Base-by-base conservation (phyloP, 2,888 invertebrate species). In the Limnephilus auricula region DNA sequence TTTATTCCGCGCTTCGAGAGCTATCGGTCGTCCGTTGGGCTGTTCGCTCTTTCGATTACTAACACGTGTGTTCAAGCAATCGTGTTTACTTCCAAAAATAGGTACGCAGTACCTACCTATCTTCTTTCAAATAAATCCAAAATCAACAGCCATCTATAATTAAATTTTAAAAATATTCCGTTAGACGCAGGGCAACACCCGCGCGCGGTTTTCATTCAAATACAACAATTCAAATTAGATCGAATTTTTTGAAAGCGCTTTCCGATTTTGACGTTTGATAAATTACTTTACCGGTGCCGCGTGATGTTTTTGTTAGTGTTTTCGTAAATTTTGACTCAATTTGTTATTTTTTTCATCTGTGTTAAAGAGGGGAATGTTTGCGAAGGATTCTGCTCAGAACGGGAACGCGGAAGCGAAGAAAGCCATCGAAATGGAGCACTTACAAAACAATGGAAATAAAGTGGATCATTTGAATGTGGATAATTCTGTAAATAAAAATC, bases 401-500 rank as follows among this genome's bases (percentile, higher is more conserved):
- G 79, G 80, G 9, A 32, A 89, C 18, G 84, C 86, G 31, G 91
- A 92, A 31, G 34, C 82, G 31, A 92, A 92, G 78, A 92, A 88
- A 89, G 78, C 92, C 12, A 92, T 92, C 40, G 92, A 92, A 89
- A 92, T 92, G 92, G 92, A 92, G 34, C 89, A 88, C 13, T 31
- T 92, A 40, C 92, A 90, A 45, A 82, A 50, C n/a, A 91, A 91
- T n/a, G 87, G 83, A 12, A 84, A 40, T 13, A 90, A 87, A 65
- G 82, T 40, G 25, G 79, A 89, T 25, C 89, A 91, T 50, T 50
- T 91, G 18, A 50, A 86, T 12, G 89, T 89, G 3, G 91, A 88
- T 50, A 13, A 25, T 9, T 84, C 87, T 10, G 91, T 83, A 13
- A 84, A 50, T 18, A 91, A 90, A 25, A 91, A 92, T 79, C 89